Evolutionary conservation across 1,140 invertebrate species (phyloP).

Genomic region (Sipha flava): DNA sequence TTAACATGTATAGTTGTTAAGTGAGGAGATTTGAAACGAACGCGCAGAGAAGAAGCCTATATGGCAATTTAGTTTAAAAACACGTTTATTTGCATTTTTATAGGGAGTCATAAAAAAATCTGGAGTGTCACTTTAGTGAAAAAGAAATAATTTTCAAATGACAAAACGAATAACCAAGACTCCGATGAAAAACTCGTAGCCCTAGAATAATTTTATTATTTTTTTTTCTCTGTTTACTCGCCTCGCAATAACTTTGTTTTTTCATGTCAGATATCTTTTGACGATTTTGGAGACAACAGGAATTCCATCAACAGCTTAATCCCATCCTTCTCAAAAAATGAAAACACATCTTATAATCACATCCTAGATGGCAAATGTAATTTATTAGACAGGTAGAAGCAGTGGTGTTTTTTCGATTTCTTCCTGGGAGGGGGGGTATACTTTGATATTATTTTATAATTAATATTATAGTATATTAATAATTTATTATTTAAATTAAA

Average conservation of each 20-base stretch:
- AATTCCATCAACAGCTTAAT: background rate
- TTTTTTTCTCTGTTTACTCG: background rate
- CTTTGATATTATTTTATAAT: no score
- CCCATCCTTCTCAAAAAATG: background rate
- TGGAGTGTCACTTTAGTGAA: background rate
- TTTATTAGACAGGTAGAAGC: background rate
- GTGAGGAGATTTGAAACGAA: background rate
- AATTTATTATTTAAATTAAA: no score
- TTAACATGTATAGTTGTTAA: background rate
- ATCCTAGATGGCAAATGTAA: background rate
- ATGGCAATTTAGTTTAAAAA: background rate
- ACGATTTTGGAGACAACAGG: background rate
- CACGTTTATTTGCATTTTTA: constrained; percentile 7
- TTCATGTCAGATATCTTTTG: background rate
- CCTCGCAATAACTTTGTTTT: background rate
- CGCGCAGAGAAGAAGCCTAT: background rate
- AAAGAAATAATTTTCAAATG: constrained; percentile 7
- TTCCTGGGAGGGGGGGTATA: no score
- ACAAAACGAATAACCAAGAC: constrained; percentile 1
- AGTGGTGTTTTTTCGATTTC: no score
- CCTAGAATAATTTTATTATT: constrained; percentile 1
- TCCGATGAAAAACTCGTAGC: background rate
- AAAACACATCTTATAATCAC: background rate
- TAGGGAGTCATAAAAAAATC: background rate
- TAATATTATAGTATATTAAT: no score